Conservation (phyloP, 2,888 invertebrate species). For the Dicranocentrus wangi region DNA sequence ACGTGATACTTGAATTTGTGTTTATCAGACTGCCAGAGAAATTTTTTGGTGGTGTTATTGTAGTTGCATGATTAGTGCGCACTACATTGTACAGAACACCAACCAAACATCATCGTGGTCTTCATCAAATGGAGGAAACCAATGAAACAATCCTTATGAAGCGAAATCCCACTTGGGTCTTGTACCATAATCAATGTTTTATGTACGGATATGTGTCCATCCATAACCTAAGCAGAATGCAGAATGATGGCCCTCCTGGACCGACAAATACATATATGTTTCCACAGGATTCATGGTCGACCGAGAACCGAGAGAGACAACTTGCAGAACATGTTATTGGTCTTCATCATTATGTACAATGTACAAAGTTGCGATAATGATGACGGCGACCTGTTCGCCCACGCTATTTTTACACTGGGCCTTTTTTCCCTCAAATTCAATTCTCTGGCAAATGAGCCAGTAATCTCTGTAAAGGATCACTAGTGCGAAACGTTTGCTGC, state of each 20-base stretch:
- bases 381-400: slow-evolving; percentile 57
- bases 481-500: slow-evolving; percentile 21
- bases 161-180: slow-evolving; percentile 32
- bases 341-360: slow-evolving; percentile 31
- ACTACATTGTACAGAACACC: neutral
- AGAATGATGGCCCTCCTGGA: slow-evolving; percentile 44
- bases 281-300: slow-evolving; percentile 42
- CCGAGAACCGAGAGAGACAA: slow-evolving; percentile 28
- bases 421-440: slow-evolving; percentile 31
- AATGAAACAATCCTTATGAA: slow-evolving; percentile 45
- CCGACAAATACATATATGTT: slow-evolving; percentile 21
- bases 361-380: slow-evolving; percentile 26
- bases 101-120: slow-evolving; percentile 21
- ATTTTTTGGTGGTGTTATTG: neutral
- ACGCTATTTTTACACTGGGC: slow-evolving; percentile 35
- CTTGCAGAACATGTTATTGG: slow-evolving; percentile 45
- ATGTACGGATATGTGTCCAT: neutral
- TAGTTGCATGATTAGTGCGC: slow-evolving; percentile 2
- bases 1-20: slow-evolving; percentile 29
- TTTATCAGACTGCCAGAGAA: slow-evolving; percentile 10
- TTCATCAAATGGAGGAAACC: slow-evolving; percentile 12
- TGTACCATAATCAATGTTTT: neutral
- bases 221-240: slow-evolving; percentile 7
- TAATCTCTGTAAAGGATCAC: slow-evolving; percentile 16
- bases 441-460: slow-evolving; percentile 21